Conservation (phyloP, 2,888 invertebrate genomes). For the Eupithecia subumbrata region DNA sequence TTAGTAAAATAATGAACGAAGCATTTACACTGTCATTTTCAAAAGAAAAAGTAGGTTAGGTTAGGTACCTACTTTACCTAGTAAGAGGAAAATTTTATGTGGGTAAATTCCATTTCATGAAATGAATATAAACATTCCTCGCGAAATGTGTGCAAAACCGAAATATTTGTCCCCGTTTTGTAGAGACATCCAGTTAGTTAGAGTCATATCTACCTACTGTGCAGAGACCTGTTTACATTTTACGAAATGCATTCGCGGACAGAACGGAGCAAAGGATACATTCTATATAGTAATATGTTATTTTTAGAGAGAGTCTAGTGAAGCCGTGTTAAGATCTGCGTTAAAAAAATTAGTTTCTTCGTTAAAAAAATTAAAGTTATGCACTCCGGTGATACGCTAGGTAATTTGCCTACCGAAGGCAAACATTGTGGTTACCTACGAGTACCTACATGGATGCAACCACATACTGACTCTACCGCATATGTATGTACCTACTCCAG, state of each 20-base stretch:
- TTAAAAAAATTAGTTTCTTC: too few relatives aligned
- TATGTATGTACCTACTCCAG: too few relatives aligned
- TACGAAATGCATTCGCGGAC: not conserved
- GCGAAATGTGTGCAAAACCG: slow-evolving; percentile 24
- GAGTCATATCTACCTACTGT: slow-evolving; percentile 6
- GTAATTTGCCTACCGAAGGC: not conserved
- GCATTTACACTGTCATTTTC: slow-evolving; percentile 13
- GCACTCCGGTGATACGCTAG: too few relatives aligned
- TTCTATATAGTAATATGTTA: not conserved
- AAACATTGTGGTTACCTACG: slow-evolving; percentile 8
- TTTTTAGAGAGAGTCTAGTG: too few relatives aligned
- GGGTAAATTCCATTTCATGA: slow-evolving; percentile 28
- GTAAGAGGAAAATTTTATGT: slow-evolving; percentile 14
- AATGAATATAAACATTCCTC: slow-evolving; percentile 20
- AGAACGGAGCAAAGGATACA: not conserved
- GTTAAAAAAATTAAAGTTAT: too few relatives aligned
- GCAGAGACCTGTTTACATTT: not conserved
- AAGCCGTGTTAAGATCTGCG: too few relatives aligned
- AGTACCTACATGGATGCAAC: too few relatives aligned
- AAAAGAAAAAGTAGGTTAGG: not conserved
- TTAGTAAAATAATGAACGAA: slow-evolving; percentile 7
- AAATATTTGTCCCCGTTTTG: slow-evolving; percentile 26
- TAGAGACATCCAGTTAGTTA: slow-evolving; percentile 23
- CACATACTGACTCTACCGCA: too few relatives aligned
- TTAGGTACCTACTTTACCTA: not conserved